These are phyloP conservation scores for Alaudala cheleensis DNA, from an alignment of 2,113 vertebrate species.

Conservation along the genomic window DNA sequence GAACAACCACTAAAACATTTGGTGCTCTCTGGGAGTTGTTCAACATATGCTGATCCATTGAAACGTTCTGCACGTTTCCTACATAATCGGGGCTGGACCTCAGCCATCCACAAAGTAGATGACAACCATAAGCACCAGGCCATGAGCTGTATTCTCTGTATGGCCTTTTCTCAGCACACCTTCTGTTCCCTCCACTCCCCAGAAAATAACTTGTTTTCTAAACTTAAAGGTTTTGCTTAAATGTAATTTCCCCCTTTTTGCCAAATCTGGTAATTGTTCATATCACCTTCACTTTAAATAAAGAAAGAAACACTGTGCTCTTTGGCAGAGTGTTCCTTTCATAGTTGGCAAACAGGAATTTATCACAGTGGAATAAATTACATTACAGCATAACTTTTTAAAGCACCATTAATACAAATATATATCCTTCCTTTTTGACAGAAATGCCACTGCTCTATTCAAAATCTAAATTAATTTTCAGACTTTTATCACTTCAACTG, in stretches of 20 bases:
- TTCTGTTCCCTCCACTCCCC: background rate
- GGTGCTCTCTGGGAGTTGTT: background rate
- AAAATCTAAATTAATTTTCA: slow-evolving; percentile 9
- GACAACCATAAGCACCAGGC: background rate
- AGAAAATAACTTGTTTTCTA: background rate
- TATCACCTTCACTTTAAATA: background rate
- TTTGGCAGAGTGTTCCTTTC: background rate
- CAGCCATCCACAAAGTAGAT: background rate
- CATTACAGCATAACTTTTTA: background rate
- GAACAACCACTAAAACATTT: background rate
- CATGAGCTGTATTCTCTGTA: background rate
- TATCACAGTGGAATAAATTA: background rate
- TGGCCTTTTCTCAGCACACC: background rate
- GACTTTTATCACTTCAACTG: background rate
- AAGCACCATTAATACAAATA: background rate
- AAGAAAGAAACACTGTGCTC: background rate
- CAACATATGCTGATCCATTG: background rate
- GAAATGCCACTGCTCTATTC: background rate
- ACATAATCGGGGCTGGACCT: background rate
- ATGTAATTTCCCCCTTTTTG: background rate
- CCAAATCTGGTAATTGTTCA: background rate
- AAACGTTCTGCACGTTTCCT: background rate
- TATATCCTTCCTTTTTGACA: background rate
- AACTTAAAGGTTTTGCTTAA: background rate
- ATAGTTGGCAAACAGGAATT: background rate